phyloP scores from a whole-genome alignment of 1,140 invertebrate species.

The Drosophila subpulchrella region DNA sequence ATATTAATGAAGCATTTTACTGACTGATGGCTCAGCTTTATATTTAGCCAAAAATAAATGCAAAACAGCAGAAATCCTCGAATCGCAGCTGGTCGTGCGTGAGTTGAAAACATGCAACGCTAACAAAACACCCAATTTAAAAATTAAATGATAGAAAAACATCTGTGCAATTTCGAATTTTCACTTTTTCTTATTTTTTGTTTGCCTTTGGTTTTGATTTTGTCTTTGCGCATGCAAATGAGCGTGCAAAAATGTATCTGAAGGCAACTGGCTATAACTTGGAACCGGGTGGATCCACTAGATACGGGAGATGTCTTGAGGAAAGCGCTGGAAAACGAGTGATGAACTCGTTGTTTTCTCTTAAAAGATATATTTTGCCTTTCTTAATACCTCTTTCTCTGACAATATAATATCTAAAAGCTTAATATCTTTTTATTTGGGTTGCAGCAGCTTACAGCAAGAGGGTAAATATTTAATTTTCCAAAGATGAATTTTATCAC shows the following conservation, averaged over 20 bases:
- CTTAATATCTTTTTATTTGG: no score
- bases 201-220: conserved; percentile 21
- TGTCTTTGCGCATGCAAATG: conserved; percentile 65
- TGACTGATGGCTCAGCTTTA: conserved; percentile 1
- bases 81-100: conserved; percentile 54
- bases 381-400: not conserved
- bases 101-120: conserved; percentile 48
- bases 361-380: not conserved
- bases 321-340: not conserved
- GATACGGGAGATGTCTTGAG: conserved; percentile 20
- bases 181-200: conserved; percentile 52
- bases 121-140: conserved; percentile 22
- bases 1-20: conserved; percentile 5
- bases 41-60: conserved; percentile 11
- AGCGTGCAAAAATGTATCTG: conserved; percentile 61
- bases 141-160: conserved; percentile 56
- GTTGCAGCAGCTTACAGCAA: no score
- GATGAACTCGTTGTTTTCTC: conserved; percentile 10
- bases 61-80: conserved; percentile 16
- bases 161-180: conserved; percentile 67
- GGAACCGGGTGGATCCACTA: conserved; percentile 25
- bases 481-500: no score
- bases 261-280: conserved; percentile 10
- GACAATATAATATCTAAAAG: no score
- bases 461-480: no score